These are phyloP conservation scores for Mugil cephalus DNA, from an alignment of 2,113 vertebrate genomes.

Conservation along the genomic window DNA sequence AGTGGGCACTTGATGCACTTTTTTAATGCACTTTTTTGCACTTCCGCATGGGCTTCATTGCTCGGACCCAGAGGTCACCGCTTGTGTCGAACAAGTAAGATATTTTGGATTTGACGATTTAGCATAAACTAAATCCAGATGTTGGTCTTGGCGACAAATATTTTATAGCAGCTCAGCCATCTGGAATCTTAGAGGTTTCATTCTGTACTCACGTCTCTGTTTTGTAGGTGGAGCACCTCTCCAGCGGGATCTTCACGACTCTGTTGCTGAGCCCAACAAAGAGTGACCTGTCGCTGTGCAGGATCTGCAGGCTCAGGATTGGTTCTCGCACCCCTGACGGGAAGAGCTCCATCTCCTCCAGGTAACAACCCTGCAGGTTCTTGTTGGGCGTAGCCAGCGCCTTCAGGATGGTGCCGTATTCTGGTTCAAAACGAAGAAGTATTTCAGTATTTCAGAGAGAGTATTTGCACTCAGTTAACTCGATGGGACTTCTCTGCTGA, in stretches of 20 bases:
- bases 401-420: slow-evolving; percentile 96
- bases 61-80: too few relatives aligned
- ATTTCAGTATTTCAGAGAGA: not conserved
- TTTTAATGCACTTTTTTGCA: too few relatives aligned
- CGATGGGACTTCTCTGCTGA: too few relatives aligned
- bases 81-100: too few relatives aligned
- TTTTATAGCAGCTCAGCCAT: too few relatives aligned
- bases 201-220: slow-evolving; percentile 85
- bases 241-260: slow-evolving; percentile 94
- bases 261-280: slow-evolving; percentile 93
- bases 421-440: slow-evolving; percentile 73
- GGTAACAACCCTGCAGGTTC: slow-evolving; percentile 93
- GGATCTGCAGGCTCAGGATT: slow-evolving; percentile 94
- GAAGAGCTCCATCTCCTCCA: slow-evolving; percentile 97
- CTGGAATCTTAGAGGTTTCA: too few relatives aligned
- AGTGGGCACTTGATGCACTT: too few relatives aligned
- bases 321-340: slow-evolving; percentile 88
- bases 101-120: too few relatives aligned
- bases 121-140: too few relatives aligned
- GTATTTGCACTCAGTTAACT: too few relatives aligned
- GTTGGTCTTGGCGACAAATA: too few relatives aligned
- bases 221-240: slow-evolving; percentile 91
- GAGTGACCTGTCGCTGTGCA: slow-evolving; percentile 93
- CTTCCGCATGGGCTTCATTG: too few relatives aligned
- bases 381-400: slow-evolving; percentile 93